Conservation (phyloP, 2,113 vertebrate genomes). For the Castor canadensis region DNA sequence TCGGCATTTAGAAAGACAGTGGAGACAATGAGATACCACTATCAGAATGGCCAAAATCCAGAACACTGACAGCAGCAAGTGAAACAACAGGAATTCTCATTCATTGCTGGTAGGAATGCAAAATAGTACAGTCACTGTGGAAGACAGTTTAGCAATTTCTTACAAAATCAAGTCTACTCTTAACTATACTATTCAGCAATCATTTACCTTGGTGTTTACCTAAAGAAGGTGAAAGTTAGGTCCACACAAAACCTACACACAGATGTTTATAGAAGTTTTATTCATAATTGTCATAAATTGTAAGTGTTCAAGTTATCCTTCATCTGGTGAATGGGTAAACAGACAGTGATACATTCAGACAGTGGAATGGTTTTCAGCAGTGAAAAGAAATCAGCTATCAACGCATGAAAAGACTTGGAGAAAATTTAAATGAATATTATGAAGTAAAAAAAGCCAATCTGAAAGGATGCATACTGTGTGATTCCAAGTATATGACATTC, state of each 20-base stretch:
- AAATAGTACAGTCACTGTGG: not conserved
- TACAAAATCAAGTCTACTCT: not conserved
- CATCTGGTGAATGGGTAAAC: not conserved
- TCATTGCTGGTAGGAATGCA: not conserved
- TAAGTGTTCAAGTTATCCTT: not conserved
- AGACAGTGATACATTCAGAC: not conserved
- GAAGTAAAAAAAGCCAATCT: not conserved
- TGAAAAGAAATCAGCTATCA: slow-evolving; percentile 8
- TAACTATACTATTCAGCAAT: not conserved
- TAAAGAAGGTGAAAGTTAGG: not conserved
- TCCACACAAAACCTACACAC: not conserved
- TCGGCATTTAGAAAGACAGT: not conserved
- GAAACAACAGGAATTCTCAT: not conserved
- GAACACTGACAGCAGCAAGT: not conserved
- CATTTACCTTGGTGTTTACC: not conserved
- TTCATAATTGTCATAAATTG: not conserved
- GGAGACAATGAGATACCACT: not conserved
- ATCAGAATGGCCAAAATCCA: not conserved
- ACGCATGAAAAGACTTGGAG: not conserved
- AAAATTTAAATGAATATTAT: slow-evolving; percentile 1
- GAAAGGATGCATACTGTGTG: not conserved
- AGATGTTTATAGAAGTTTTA: slow-evolving; percentile 2
- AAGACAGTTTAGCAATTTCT: not conserved
- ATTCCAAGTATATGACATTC: not conserved
- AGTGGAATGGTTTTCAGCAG: not conserved